Base-by-base conservation (phyloP, 2,797 vertebrate species). In the Clamator glandarius region DNA sequence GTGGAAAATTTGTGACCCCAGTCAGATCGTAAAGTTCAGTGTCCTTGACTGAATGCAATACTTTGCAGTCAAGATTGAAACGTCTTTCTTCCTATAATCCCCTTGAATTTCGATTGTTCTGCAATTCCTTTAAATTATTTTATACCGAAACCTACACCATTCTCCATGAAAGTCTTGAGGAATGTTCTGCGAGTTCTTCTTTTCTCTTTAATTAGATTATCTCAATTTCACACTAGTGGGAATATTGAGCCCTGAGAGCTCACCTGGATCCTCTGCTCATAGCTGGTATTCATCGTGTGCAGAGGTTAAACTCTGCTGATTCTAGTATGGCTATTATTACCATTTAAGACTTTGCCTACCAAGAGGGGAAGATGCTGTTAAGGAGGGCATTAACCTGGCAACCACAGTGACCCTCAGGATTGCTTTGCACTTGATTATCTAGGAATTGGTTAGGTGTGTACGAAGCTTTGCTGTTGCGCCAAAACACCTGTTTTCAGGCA, bases 21-120 rank as follows among this genome's bases (percentile, higher is more conserved):
- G 62, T 7, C 17, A 73, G 89, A 95, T 84, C 79, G 84, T 11
- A n/a, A 84, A 96, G 94, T 92, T 96, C 94, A 96, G 64, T 70
- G 84, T 95, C 88, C 91, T 90, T 75, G 35, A 81, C 59, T 13
- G 46, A 92, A 73, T 5, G 55, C 51, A 25, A 26, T 62, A 16
- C 51, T 91, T 84, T 18, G 66, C 69, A 68, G 78, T 58, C 42
- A 61, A 41, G 54, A 87, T 55, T 44, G 69, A 81, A 94, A 87
- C 15, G 39, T 75, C 90, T 92, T 78, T 78, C 62, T 87, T 74
- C 41, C 23, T 70, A 0, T 2, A 74, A 58, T 83, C 85, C 25
- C n/a, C 54, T 59, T 50, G 48, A 70, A 77, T 84, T 82, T 64
- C 1, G 1, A 12, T 68, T 84, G 33, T 46, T 54, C 18, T 35